phyloP scores from a whole-genome alignment of 2,888 invertebrate genomes.

The Gastracanthus pulcherrimus region DNA sequence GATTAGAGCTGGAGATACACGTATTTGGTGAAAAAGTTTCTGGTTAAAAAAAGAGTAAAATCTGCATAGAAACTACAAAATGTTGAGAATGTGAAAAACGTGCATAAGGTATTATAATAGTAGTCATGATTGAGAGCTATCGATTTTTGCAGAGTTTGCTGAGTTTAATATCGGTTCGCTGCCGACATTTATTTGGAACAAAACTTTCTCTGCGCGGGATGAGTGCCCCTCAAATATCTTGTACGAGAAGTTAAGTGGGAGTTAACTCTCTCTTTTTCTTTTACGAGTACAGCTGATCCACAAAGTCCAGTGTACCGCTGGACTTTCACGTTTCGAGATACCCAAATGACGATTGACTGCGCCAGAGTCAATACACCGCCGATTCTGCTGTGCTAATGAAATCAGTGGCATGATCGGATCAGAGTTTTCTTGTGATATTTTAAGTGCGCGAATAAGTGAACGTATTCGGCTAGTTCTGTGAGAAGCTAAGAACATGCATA shows the following conservation, averaged over 20 bases:
- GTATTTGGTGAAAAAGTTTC: too few relatives aligned
- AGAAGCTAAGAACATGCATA: too few relatives aligned
- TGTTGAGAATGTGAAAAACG: too few relatives aligned
- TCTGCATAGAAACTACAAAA: too few relatives aligned
- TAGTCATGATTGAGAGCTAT: too few relatives aligned
- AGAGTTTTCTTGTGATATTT: too few relatives aligned
- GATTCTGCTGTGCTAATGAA: neutral
- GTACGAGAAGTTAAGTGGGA: constrained; percentile 63
- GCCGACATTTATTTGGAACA: neutral
- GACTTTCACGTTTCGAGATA: constrained; percentile 72
- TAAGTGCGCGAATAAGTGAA: too few relatives aligned
- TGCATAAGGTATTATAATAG: too few relatives aligned
- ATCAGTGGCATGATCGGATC: too few relatives aligned
- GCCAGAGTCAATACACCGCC: neutral
- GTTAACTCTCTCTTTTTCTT: constrained; percentile 72
- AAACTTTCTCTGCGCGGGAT: constrained; percentile 55
- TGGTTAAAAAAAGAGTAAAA: too few relatives aligned
- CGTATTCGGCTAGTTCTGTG: too few relatives aligned
- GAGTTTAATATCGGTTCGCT: neutral
- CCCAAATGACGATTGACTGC: constrained; percentile 12
- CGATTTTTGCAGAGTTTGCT: neutral
- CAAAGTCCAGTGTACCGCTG: constrained; percentile 68
- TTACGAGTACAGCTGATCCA: constrained; percentile 71
- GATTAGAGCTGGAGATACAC: too few relatives aligned
- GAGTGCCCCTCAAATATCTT: constrained; percentile 54